Base-by-base conservation (phyloP, 2,888 invertebrate genomes). In the Plagiodera versicolora region DNA sequence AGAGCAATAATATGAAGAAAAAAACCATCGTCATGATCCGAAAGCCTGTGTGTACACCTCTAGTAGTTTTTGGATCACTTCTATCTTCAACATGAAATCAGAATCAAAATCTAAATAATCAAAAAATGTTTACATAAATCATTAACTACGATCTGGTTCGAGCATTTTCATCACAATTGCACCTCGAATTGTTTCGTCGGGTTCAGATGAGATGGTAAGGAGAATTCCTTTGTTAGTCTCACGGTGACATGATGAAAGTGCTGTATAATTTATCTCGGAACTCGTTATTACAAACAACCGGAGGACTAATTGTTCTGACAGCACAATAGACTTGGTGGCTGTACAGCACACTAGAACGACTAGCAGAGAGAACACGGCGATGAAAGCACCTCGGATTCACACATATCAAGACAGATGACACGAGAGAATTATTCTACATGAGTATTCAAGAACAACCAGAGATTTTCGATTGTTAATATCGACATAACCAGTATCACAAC, bases 231-330 rank as follows among this genome's bases (percentile, higher is more conserved):
- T 53, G 53, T 53, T 53, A 35, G 24, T 20, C 52, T 53, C 32
- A n/a, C 32, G 50, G 18, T 35, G 16, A 32, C 51, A n/a, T 35
- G 11, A 16, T 44, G 52, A 16, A 53, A 44, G 45, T 16, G 45
- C n/a, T 48, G 49, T 28, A 48, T 56, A 48, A 56, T 56, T 56
- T 56, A 56, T 49, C 48, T 45, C 56, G 53, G 45, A 49, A 56
- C 56, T 49, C 35, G 56, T 47, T 57, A 57, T 50, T 45, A 19
- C 44, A 48, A 39, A 57, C 57, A 51, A 57, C 49, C 20, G 50
- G 14, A 39, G 50, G 57, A 57, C 57, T 57, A 57, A 57, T 57
- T 57, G 57, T 57, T 49, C 50, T 57, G 57, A 57, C 57, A 57
- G 39, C 50, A 57, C 51, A 57, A 57, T 57, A 44, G 51, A 28